Evolutionary conservation across 2,888 invertebrate species (phyloP).

Genomic region (Sarcophaga caerulescens): DNA sequence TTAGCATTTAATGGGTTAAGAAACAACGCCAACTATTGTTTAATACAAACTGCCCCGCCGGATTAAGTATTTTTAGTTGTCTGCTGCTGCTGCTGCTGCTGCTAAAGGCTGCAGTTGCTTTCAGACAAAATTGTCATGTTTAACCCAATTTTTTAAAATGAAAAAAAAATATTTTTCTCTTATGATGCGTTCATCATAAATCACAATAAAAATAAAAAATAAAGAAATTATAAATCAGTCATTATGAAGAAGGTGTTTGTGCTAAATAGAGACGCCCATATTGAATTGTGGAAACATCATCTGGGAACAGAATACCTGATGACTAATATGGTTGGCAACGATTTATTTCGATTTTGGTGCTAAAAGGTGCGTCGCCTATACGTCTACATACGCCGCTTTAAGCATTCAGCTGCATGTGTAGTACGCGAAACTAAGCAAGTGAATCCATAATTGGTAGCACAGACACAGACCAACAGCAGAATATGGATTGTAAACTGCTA

Average conservation of each 20-base stretch:
- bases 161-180: neutral
- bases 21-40: slow-evolving; percentile 51
- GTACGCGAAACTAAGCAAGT: neutral
- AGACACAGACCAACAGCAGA: neutral
- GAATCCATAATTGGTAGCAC: slow-evolving; percentile 49
- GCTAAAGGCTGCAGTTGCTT: neutral
- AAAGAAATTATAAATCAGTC: slow-evolving; percentile 48
- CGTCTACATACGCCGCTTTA: neutral
- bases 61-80: slow-evolving; percentile 39
- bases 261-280: slow-evolving; percentile 50
- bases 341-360: slow-evolving; percentile 12
- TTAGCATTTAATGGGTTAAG: slow-evolving; percentile 55
- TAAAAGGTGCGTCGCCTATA: slow-evolving; percentile 48
- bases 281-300: slow-evolving; percentile 14
- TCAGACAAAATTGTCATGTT: slow-evolving; percentile 48
- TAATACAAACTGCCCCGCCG: slow-evolving; percentile 46
- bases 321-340: slow-evolving; percentile 28
- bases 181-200: neutral
- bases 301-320: slow-evolving; percentile 23
- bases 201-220: slow-evolving; percentile 13
- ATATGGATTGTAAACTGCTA: neutral
- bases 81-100: neutral
- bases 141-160: slow-evolving; percentile 53
- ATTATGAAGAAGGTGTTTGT: slow-evolving; percentile 33
- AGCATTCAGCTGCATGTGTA: slow-evolving; percentile 31